Evolutionary conservation across 2,113 vertebrate genomes (phyloP), one percentile per base, ranked within the genome.

Genomic region (Chamaetylas fuelleborni): DNA sequence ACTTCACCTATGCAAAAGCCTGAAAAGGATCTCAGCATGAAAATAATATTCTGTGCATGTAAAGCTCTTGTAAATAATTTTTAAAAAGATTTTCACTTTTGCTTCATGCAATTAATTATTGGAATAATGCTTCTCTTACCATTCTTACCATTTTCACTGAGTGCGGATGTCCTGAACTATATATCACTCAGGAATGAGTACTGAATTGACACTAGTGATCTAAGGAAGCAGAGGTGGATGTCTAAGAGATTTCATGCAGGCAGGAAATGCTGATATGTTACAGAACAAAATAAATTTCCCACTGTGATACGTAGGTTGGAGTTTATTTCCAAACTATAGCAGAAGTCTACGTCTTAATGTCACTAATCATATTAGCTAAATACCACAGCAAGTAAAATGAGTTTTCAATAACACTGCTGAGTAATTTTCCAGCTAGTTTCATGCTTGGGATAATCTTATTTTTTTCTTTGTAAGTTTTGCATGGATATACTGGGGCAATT

Each of bases 311-410:
- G 57, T 64, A 54, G 73, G 54, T 33, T 88, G 58, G 16, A 78
- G 36, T 74, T 83, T 88, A 40, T 96, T 96, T 86, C 71, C 66
- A 87, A 95, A 88, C 73, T 72, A 28, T 9, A 62, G 90, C 67
- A 92, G 90, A 72, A 95, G 62, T 92, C 82, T 88, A 53, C 1
- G 0, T 96, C 85, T 93, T 92, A 62, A 58, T 71, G 69, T 69
- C 6, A 13, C 91, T 87, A 97, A 97, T 97, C 96, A 95, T 90
- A 94, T 97, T 93, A 96, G 73, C 94, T 82, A 66, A 96, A 93
- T 91, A 81, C 78, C 89, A 91, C 53, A 79, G 93, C 93, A 69
- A 79, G 89, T 88, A 97, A 96, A 93, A 93, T 93, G 95, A 91
- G 81, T 96, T 96, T 88, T 87, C 91, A 93, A 50, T 96, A 92